Percentiles rank a stretch among this genome's conserved stretches.
Evolutionary conservation across 1,140 invertebrate genomes (phyloP).

Genomic region (Orchesella cincta): DNA sequence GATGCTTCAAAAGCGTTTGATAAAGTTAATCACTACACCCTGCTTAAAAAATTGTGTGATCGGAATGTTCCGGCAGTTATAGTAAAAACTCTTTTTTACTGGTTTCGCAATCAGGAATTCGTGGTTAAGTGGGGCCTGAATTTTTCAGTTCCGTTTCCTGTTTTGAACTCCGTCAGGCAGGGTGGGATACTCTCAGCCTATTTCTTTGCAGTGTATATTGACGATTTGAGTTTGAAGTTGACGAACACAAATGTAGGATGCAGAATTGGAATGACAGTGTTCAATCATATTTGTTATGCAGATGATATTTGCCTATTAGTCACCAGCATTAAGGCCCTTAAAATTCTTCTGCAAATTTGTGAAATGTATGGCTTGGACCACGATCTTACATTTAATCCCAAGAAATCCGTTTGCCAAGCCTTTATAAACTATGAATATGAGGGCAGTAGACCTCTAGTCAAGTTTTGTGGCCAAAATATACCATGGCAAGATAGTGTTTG

Average conservation of each 20-base stretch:
- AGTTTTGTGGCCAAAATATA: neutral
- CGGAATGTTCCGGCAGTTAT: neutral
- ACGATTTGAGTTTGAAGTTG: neutral
- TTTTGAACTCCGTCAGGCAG: neutral
- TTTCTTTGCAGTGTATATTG: conserved; percentile 19
- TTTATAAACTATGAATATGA: neutral
- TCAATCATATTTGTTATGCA: conserved; percentile 29
- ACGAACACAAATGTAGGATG: neutral
- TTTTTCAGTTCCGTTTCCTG: neutral
- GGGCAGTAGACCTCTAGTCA: neutral
- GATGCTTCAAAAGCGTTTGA: conserved; percentile 25
- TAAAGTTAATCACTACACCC: neutral
- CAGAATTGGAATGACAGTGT: neutral
- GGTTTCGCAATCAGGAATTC: neutral
- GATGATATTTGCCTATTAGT: conserved; percentile 12
- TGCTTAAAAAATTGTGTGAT: conserved; percentile 9
- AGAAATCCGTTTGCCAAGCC: neutral
- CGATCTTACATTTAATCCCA: neutral
- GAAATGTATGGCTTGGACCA: neutral
- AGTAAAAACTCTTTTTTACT: neutral
- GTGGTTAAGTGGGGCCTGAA: neutral
- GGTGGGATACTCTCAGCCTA: neutral
- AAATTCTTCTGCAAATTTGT: neutral
- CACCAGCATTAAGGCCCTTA: neutral
- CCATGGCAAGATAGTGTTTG: neutral